Conservation (phyloP, 1,140 invertebrate species). For the Meloidogyne chitwoodi region DNA sequence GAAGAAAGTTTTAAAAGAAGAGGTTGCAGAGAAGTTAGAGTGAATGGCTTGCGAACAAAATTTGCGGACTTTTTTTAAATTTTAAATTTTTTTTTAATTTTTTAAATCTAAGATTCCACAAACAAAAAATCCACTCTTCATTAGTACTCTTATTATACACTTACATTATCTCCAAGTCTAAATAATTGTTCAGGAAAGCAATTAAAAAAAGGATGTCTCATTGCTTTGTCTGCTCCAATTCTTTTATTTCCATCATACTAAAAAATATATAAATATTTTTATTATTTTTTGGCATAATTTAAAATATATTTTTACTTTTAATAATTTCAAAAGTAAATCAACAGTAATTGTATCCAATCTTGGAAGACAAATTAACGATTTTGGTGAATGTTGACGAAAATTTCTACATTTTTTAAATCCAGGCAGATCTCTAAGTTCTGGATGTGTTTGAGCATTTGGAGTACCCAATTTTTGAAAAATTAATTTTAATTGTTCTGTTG, state of each 20-base stretch:
- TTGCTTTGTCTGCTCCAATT: constrained; percentile 66
- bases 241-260: constrained; percentile 68
- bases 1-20: no score
- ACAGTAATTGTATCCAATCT: constrained; percentile 65
- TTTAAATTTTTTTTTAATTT: no score
- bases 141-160: neutral
- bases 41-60: no score
- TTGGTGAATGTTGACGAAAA: constrained; percentile 1
- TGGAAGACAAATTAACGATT: constrained; percentile 12
- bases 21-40: no score
- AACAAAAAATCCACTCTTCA: no score
- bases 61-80: no score
- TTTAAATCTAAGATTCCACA: no score
- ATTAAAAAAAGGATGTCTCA: constrained; percentile 67
- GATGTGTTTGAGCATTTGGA: constrained; percentile 60
- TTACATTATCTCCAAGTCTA: constrained; percentile 23
- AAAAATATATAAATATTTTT: constrained; percentile 36
- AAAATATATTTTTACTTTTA: constrained; percentile 22
- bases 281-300: neutral
- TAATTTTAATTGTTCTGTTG: constrained; percentile 69
- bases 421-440: constrained; percentile 32
- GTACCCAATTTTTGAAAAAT: constrained; percentile 67
- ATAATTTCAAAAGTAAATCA: constrained; percentile 58
- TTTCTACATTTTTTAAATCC: constrained; percentile 20
- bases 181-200: constrained; percentile 21